Evolutionary conservation across 1,140 invertebrate species (phyloP).

Genomic region (Rhagoletis pomonella): DNA sequence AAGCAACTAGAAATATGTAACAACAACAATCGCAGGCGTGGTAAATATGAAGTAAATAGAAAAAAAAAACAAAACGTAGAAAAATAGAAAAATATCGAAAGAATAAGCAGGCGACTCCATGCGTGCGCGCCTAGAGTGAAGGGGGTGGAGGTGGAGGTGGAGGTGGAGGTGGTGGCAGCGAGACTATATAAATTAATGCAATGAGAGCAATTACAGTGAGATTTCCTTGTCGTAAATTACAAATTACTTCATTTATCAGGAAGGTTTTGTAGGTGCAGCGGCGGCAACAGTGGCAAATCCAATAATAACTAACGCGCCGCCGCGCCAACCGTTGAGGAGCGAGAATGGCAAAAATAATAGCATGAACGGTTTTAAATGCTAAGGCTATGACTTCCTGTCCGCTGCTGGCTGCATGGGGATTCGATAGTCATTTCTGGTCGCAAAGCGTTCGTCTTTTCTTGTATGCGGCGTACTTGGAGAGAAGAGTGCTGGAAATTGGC

Average conservation of each 20-base stretch:
- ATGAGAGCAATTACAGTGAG: conserved; percentile 19
- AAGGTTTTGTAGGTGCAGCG: neutral
- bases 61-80: neutral
- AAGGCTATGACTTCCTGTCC: neutral
- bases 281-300: neutral
- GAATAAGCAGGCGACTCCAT: neutral
- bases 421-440: no score
- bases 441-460: no score
- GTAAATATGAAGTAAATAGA: neutral
- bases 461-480: neutral
- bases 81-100: neutral
- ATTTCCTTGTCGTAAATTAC: conserved; percentile 23
- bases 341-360: neutral
- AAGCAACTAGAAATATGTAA: neutral
- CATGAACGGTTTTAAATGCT: neutral
- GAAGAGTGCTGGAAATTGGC: neutral
- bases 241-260: conserved; percentile 23
- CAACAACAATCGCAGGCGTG: neutral
- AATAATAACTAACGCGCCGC: neutral
- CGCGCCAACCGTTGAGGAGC: neutral
- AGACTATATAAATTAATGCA: conserved; percentile 18
- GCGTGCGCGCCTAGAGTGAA: neutral
- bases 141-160: no score
- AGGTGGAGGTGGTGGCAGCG: neutral
- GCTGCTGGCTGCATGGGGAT: neutral